Percentiles rank a stretch among this genome's conserved stretches.
Evolutionary conservation across 2,797 vertebrate genomes (phyloP).

Genomic region (Acridotheres tristis): DNA sequence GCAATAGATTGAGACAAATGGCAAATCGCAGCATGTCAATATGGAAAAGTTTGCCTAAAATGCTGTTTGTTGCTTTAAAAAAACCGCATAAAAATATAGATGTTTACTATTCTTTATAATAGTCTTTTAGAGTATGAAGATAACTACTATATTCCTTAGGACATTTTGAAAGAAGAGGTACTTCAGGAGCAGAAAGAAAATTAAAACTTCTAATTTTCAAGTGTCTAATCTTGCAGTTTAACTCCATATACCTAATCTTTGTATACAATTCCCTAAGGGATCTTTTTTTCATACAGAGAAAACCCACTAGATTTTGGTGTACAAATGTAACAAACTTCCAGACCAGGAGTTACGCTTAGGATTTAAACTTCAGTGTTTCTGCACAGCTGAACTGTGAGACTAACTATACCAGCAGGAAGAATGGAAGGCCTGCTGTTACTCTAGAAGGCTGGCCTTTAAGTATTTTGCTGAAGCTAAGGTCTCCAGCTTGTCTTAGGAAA

Average conservation of each 20-base stretch:
- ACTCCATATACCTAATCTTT: neutral
- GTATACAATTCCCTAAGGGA: neutral
- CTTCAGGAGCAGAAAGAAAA: neutral
- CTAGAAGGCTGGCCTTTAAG: neutral
- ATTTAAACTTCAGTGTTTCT: neutral
- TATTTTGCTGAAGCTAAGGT: neutral
- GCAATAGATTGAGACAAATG: neutral
- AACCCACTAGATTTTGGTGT: neutral
- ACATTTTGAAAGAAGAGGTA: neutral
- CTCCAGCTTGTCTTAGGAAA: neutral
- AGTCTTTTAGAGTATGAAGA: neutral
- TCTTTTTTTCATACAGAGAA: neutral
- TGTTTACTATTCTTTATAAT: neutral
- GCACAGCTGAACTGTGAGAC: neutral
- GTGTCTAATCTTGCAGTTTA: neutral
- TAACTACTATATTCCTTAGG: neutral
- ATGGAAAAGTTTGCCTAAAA: neutral
- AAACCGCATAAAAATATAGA: neutral
- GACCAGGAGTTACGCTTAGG: neutral
- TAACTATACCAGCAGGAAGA: neutral
- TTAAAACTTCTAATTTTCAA: neutral
- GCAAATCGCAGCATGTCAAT: neutral
- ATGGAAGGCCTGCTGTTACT: neutral
- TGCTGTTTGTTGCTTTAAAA: neutral
- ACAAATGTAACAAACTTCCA: neutral